Base-by-base conservation (phyloP, 1,140 invertebrate species). In the Gonatopus flavifemur region DNA sequence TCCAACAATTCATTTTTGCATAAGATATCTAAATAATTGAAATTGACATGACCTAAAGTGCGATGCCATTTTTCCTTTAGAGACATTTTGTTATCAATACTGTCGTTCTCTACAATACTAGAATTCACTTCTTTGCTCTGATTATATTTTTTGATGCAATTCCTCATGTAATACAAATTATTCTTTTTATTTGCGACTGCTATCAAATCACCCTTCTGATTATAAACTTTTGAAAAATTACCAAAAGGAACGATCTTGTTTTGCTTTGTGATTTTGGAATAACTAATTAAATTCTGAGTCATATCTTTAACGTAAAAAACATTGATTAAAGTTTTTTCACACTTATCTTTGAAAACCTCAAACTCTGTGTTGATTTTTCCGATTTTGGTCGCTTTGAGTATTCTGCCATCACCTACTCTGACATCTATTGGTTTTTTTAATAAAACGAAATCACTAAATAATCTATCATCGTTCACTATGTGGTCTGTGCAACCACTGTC, bases 401-500 rank as follows among this genome's bases (percentile, higher is more conserved):
- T 44, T 37, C 24, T 43, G 10, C 49, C 49, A 22, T 51, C 49
- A 16, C 15, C 15, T n/a, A 51, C 10, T 31, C 44, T 51, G 24
- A 51, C 49, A 43, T 51, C 24, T 8, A 51, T 37, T 21, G 49
- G 49, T 24, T 43, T 43, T 28, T 44, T 37, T 10, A 51, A 31
- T 22, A 7, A 31, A 35, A 36, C 33, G 28, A 9, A 33, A 24
- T 25, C 44, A 15, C 15, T 12, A 24, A 33, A 51, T 6, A 36
- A 44, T 35, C 36, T 43, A 21, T 51, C 40, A 36, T 35, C 24
- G 22, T 51, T 44, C 22, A 44, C 36, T 4, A 51, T 33, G 36
- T 51, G 49, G 30, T 51, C 49, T 12, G 49, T 44, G 16, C 49
- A 51, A 16, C 49, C 49, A 32, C 49, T 51, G 30, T 51, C 49